Evolutionary conservation across 2,888 invertebrate species (phyloP).

Genomic region (Polyploca ridens): DNA sequence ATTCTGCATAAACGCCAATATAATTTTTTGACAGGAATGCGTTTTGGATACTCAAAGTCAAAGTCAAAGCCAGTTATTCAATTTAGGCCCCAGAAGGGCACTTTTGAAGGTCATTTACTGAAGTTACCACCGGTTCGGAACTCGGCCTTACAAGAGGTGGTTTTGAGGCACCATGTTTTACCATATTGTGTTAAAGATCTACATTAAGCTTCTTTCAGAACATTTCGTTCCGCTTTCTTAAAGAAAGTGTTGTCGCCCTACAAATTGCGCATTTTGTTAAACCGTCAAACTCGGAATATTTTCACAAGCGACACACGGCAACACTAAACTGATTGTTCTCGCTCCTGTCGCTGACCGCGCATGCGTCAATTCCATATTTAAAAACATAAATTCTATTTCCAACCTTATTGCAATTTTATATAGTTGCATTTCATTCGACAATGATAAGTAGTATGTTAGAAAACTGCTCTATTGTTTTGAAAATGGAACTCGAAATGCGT

Average conservation of each 20-base stretch:
- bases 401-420: neutral
- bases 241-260: constrained; percentile 29
- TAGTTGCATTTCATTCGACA: neutral
- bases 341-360: constrained; percentile 37
- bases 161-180: neutral
- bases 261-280: constrained; percentile 30
- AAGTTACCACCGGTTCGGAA: no score
- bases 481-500: constrained; percentile 29
- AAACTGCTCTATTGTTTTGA: constrained; percentile 39
- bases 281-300: constrained; percentile 44
- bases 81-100: no score
- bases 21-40: no score
- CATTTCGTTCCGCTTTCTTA: constrained; percentile 5
- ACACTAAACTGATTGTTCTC: constrained; percentile 51
- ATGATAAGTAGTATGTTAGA: constrained; percentile 15
- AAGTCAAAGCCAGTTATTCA: no score
- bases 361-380: constrained; percentile 35
- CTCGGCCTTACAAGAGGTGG: no score
- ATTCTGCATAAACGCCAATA: no score
- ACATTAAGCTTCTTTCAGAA: neutral
- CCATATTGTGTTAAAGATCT: neutral
- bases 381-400: constrained; percentile 8
- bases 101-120: no score
- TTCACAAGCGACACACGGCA: constrained; percentile 37
- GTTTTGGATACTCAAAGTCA: no score